A percentile compares a stretch with the other conserved stretches of the same genome.
phyloP scores from a whole-genome alignment of 2,888 invertebrate species.

The Altica lythri region DNA sequence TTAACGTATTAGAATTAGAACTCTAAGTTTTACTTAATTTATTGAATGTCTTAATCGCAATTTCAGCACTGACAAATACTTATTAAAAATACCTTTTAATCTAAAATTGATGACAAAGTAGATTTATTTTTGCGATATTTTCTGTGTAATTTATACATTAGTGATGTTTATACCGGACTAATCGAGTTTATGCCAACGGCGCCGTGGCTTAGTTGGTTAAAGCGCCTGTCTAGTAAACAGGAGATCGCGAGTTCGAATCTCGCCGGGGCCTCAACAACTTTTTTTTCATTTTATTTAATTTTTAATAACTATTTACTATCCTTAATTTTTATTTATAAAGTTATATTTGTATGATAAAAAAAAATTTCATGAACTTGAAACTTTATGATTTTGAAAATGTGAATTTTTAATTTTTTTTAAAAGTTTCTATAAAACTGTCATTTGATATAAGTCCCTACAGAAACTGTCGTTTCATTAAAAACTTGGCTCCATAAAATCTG shows the following conservation, averaged over 20 bases:
- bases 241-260: conserved; percentile 72
- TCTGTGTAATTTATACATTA: neutral
- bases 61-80: neutral
- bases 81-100: neutral
- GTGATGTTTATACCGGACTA: neutral
- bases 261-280: conserved; percentile 63
- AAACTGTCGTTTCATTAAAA: too few species aligned
- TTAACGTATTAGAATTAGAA: too few species aligned
- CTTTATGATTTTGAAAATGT: too few species aligned
- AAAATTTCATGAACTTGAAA: too few species aligned
- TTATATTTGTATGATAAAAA: too few species aligned
- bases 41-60: neutral
- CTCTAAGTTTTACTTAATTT: too few species aligned
- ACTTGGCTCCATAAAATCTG: too few species aligned
- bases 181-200: conserved; percentile 53
- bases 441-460: too few species aligned
- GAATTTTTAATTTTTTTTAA: too few species aligned
- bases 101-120: neutral
- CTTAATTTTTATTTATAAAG: too few species aligned
- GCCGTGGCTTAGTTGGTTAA: conserved; percentile 81
- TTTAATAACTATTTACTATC: too few species aligned
- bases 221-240: conserved; percentile 74
- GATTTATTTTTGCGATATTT: neutral
- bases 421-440: too few species aligned
- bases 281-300: conserved; percentile 13